A percentile compares a stretch with the other conserved stretches of the same genome.
phyloP scores from a whole-genome alignment of 2,113 vertebrate species.

The Calyptomena viridis region DNA sequence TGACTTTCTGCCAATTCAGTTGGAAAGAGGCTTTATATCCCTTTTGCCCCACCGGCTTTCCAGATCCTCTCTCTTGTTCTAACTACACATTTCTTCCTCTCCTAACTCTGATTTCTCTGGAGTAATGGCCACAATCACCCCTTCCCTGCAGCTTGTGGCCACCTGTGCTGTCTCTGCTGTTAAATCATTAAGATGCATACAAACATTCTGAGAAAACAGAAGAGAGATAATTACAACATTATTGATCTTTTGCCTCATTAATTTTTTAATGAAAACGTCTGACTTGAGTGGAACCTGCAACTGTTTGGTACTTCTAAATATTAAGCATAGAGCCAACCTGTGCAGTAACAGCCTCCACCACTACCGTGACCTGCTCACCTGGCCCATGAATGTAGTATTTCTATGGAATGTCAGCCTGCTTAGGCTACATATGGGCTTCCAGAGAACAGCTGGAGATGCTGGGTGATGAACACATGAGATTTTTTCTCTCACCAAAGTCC shows the following conservation, averaged over 20 bases:
- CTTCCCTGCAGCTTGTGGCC: not conserved
- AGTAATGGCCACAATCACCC: not conserved
- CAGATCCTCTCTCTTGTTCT: not conserved
- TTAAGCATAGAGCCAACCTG: not conserved
- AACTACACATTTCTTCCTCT: not conserved
- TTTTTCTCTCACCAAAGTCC: not conserved
- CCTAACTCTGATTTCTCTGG: not conserved
- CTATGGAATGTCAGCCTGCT: not conserved
- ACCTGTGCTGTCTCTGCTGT: not conserved
- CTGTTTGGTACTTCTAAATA: not conserved
- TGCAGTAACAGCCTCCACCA: not conserved
- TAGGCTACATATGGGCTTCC: not conserved
- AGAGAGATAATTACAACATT: not conserved
- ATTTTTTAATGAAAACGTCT: not conserved
- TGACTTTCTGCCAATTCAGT: slow-evolving; percentile 46
- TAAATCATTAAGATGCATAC: not conserved
- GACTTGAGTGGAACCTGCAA: not conserved
- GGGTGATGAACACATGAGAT: not conserved
- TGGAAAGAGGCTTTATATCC: slow-evolving; percentile 31
- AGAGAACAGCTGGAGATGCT: not conserved
- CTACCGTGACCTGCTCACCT: not conserved
- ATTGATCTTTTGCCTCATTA: not conserved
- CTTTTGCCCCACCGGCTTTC: slow-evolving; percentile 24
- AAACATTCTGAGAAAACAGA: not conserved
- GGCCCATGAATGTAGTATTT: not conserved